Percentiles rank a stretch among this genome's conserved stretches.
phyloP scores from a whole-genome alignment of 2,888 invertebrate species.

The Caenorhabditis panamensis region DNA sequence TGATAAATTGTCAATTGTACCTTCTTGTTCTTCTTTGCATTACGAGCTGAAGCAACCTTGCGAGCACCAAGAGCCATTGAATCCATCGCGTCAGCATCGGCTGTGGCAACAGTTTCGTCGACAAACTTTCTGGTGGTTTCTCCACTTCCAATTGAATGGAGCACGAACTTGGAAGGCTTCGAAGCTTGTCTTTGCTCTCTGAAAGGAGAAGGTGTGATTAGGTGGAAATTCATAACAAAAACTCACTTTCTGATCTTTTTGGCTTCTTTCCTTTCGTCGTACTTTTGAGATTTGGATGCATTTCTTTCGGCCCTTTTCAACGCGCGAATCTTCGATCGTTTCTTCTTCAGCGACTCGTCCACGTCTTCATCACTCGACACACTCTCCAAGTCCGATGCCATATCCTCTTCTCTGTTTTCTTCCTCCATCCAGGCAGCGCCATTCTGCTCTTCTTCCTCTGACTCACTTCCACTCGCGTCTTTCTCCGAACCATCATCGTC shows the following conservation, averaged over 20 bases:
- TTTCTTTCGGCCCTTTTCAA: constrained; percentile 44
- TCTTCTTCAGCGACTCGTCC: constrained; percentile 50
- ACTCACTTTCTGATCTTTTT: constrained; percentile 61
- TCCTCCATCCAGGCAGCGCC: constrained; percentile 48
- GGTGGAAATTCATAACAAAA: neutral
- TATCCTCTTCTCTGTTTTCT: constrained; percentile 34
- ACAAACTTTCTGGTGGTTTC: constrained; percentile 69
- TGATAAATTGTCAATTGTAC: constrained; percentile 2
- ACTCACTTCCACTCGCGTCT: constrained; percentile 44
- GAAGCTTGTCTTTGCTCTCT: constrained; percentile 54
- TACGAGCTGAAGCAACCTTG: constrained; percentile 17
- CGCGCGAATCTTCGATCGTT: constrained; percentile 42
- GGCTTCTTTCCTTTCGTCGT: constrained; percentile 57
- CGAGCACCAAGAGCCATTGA: constrained; percentile 58
- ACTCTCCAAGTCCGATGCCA: constrained; percentile 56
- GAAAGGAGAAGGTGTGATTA: neutral
- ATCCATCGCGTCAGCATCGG: constrained; percentile 26
- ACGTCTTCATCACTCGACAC: constrained; percentile 52
- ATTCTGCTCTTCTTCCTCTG: constrained; percentile 19
- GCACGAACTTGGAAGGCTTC: constrained; percentile 67
- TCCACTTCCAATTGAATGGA: constrained; percentile 64
- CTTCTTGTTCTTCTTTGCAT: constrained; percentile 32
- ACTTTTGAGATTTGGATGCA: constrained; percentile 45
- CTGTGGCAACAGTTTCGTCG: constrained; percentile 54
- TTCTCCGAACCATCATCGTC: constrained; percentile 43